phyloP scores from a whole-genome alignment of 2,888 invertebrate species.

The Tenthredo scrophulariae region DNA sequence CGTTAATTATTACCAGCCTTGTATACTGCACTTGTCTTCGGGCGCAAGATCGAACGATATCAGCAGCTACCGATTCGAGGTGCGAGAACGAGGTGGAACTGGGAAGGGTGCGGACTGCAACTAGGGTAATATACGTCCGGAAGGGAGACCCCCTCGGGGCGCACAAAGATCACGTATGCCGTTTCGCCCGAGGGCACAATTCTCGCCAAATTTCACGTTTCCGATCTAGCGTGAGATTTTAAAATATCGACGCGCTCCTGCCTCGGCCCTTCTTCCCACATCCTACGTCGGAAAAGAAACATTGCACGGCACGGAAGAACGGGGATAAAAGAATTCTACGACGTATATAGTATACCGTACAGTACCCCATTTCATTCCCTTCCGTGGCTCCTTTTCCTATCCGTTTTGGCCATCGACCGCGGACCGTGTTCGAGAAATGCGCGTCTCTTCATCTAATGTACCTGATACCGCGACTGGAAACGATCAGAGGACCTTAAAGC shows the following conservation, averaged over 20 bases:
- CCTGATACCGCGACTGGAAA: too few relatives aligned
- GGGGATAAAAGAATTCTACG: not conserved
- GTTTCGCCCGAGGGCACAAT: slow-evolving; percentile 48
- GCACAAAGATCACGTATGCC: slow-evolving; percentile 50
- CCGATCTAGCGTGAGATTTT: slow-evolving; percentile 36
- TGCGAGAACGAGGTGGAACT: not conserved
- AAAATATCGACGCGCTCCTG: slow-evolving; percentile 27
- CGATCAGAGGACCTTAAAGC: not conserved
- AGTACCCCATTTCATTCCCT: not conserved
- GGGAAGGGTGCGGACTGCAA: slow-evolving; percentile 15
- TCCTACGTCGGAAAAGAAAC: not conserved
- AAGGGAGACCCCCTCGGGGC: not conserved
- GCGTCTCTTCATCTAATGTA: not conserved
- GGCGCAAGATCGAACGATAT: not conserved
- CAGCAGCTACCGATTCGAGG: not conserved
- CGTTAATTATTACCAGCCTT: not conserved
- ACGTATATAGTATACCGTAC: not conserved
- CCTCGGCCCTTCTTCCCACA: not conserved
- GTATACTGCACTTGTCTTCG: not conserved
- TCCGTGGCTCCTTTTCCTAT: not conserved
- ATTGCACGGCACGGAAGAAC: not conserved
- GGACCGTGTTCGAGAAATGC: not conserved
- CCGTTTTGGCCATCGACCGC: not conserved
- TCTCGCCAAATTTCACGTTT: slow-evolving; percentile 40
- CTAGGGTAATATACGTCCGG: slow-evolving; percentile 40